Conservation (phyloP, 2,113 vertebrate species). For the Anoplopoma fimbria region DNA sequence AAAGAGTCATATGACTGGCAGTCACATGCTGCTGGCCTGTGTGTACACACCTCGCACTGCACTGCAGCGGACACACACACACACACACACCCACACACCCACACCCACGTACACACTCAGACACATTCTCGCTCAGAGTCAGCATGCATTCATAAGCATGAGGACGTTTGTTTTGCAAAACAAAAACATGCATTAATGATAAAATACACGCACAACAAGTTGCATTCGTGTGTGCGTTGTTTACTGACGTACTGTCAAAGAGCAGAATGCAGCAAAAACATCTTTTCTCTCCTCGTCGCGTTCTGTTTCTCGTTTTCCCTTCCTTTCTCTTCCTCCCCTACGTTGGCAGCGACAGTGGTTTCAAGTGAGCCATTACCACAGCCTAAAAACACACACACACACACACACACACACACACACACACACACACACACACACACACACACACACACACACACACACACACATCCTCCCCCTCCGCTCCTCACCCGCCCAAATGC, state of each 20-base stretch:
- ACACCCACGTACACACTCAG: constrained; percentile 21
- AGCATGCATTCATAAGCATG: background rate
- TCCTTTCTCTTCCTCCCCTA: constrained; percentile 1
- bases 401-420: constrained; percentile 28
- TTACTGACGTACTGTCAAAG: background rate
- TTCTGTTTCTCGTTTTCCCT: constrained; percentile 2
- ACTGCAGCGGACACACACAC: constrained; percentile 58
- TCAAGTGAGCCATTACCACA: constrained; percentile 72
- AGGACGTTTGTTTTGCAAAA: background rate
- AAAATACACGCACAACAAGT: background rate
- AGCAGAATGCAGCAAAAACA: background rate
- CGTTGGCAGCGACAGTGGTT: constrained; percentile 48
- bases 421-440: constrained; percentile 46
- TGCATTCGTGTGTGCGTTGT: background rate
- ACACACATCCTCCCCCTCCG: constrained; percentile 31
- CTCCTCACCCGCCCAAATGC: constrained; percentile 56
- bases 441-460: constrained; percentile 28
- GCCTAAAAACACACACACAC: constrained; percentile 50
- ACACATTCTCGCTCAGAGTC: background rate
- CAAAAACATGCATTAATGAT: background rate
- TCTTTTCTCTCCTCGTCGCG: constrained; percentile 5
- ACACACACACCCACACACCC: constrained; percentile 18
- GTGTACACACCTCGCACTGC: constrained; percentile 81
- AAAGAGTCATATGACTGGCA: constrained; percentile 89
- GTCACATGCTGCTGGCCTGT: constrained; percentile 88